Evolutionary conservation across 2,113 vertebrate species (phyloP).

Genomic region (Istiophorus platypterus): DNA sequence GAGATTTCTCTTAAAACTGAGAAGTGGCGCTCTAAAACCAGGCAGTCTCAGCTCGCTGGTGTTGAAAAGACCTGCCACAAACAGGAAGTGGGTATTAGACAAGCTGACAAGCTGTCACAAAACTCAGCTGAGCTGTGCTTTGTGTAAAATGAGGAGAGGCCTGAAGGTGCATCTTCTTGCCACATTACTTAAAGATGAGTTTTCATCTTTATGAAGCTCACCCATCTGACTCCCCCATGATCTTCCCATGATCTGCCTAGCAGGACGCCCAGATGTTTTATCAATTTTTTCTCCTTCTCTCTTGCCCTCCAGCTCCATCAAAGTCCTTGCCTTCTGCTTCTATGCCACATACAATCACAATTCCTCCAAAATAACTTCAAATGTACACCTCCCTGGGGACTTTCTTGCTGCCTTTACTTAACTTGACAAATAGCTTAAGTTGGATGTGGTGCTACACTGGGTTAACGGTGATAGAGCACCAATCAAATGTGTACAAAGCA

Average conservation of each 20-base stretch:
- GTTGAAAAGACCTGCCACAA: constrained; percentile 42
- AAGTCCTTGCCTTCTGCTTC: constrained; percentile 44
- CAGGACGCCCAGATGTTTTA: constrained; percentile 52
- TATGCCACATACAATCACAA: constrained; percentile 66
- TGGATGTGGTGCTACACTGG: constrained; percentile 52
- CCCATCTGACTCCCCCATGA: constrained; percentile 28
- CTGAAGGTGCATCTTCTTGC: constrained; percentile 42
- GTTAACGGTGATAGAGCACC: constrained; percentile 31
- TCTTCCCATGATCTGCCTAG: constrained; percentile 25
- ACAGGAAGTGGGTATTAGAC: constrained; percentile 52
- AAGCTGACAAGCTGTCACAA: constrained; percentile 59
- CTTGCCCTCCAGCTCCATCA: constrained; percentile 56
- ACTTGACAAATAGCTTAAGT: constrained; percentile 68
- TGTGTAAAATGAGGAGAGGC: constrained; percentile 45
- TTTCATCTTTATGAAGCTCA: constrained; percentile 42
- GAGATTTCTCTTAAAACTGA: constrained; percentile 58
- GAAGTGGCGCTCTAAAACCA: constrained; percentile 19
- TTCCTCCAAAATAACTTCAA: constrained; percentile 60
- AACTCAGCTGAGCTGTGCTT: constrained; percentile 42
- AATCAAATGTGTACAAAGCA: constrained; percentile 33
- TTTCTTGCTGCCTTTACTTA: constrained; percentile 51
- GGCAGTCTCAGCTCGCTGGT: constrained; percentile 32
- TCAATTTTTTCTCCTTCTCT: not conserved
- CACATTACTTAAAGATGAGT: constrained; percentile 46
- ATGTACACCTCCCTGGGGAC: constrained; percentile 53